A percentile compares a stretch with the other conserved stretches of the same genome.
Conservation (phyloP, 2,888 invertebrate species). For the Acheta domesticus region DNA sequence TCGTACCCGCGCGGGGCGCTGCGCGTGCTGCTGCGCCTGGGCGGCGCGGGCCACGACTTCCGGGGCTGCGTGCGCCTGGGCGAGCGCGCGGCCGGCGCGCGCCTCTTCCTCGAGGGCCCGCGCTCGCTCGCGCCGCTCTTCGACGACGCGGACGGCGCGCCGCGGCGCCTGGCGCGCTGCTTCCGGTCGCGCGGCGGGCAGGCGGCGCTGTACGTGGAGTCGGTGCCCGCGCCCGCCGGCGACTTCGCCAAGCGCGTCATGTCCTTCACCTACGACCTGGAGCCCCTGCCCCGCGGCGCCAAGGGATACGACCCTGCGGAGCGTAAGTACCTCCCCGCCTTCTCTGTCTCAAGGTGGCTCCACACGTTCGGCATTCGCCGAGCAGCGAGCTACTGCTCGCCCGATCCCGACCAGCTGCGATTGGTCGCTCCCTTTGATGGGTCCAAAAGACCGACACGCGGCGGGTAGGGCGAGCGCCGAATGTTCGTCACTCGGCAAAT, state of each 20-base stretch:
- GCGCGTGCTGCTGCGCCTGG: conserved; percentile 61
- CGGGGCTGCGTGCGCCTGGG: conserved; percentile 64
- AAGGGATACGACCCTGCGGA: conserved; percentile 58
- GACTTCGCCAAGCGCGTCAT: conserved; percentile 53
- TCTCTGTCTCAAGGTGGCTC: too few species aligned
- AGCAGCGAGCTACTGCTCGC: too few species aligned
- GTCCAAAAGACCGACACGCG: too few species aligned
- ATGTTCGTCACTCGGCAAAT: too few species aligned
- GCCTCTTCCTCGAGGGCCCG: conserved; percentile 61
- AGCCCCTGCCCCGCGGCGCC: conserved; percentile 53
- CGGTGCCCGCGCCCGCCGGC: conserved; percentile 41
- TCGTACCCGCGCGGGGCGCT: conserved; percentile 71
- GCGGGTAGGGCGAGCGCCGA: too few species aligned
- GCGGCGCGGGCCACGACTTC: conserved; percentile 60
- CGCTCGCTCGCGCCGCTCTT: conserved; percentile 20
- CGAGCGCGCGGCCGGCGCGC: conserved; percentile 46
- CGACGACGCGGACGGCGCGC: conserved; percentile 51
- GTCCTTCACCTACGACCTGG: conserved; percentile 67
- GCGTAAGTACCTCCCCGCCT: conserved; percentile 46
- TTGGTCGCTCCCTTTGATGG: too few species aligned
- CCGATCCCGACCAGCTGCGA: too few species aligned
- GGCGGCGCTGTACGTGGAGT: conserved; percentile 65
- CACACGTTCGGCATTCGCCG: too few species aligned
- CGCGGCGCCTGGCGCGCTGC: conserved; percentile 49
- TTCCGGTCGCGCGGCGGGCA: conserved; percentile 62